These are phyloP conservation scores for Morbakka virulenta DNA, from an alignment of 30 jellyfish, hydroid and myxozoan species.

Conservation along the genomic window DNA sequence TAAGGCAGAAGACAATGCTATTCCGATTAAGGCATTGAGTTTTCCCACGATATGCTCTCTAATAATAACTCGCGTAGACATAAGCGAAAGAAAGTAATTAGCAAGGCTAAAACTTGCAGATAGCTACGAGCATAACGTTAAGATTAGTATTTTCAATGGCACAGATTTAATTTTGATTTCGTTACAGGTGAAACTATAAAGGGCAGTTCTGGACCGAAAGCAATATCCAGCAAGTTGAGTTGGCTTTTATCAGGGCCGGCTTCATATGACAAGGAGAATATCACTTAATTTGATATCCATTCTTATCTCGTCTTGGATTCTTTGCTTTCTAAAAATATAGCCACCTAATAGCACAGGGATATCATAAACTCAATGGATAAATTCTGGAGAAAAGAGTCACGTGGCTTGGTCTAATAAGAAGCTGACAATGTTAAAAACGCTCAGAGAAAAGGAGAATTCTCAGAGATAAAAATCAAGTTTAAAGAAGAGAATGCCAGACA, in stretches of 20 bases:
- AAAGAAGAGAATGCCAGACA: too few species aligned
- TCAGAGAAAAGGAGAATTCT: too few species aligned
- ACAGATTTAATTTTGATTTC: slow-evolving; percentile 3
- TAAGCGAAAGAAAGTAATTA: not conserved
- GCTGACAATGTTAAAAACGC: too few species aligned
- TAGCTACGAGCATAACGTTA: not conserved
- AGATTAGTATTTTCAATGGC: slow-evolving; percentile 12
- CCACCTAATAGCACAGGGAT: not conserved
- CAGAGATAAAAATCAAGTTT: too few species aligned
- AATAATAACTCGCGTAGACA: slow-evolving; percentile 4
- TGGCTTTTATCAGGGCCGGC: slow-evolving; percentile 52
- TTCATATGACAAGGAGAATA: not conserved
- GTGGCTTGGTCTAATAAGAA: not conserved
- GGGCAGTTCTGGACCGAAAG: slow-evolving; percentile 43
- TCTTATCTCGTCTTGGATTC: slow-evolving; percentile 27
- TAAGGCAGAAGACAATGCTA: not conserved
- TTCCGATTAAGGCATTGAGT: slow-evolving; percentile 13
- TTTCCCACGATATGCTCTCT: slow-evolving; percentile 15
- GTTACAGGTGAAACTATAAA: slow-evolving; percentile 21
- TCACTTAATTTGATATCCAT: not conserved
- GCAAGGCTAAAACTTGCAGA: slow-evolving; percentile 14
- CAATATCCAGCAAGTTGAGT: slow-evolving; percentile 32
- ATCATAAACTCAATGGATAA: slow-evolving; percentile 2
- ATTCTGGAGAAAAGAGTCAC: not conserved
- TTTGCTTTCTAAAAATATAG: slow-evolving; percentile 20